These are phyloP conservation scores for Silurus asotus DNA, from an alignment of 2,113 vertebrate species.

Conservation along the genomic window DNA sequence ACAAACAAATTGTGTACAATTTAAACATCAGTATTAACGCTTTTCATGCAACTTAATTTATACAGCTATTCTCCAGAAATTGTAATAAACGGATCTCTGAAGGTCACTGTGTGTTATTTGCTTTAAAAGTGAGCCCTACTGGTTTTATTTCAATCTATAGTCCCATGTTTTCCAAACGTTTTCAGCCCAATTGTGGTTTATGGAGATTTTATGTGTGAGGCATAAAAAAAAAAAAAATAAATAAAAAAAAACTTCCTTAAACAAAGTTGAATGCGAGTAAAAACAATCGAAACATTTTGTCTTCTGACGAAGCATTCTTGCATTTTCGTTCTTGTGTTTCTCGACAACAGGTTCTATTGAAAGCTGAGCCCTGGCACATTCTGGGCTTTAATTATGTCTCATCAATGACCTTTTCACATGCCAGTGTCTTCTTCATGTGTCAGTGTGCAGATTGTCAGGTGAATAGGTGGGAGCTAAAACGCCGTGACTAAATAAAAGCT, in stretches of 20 bases:
- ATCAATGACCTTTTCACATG: neutral
- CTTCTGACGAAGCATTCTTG: neutral
- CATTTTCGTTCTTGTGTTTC: neutral
- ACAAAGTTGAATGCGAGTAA: neutral
- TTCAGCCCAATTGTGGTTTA: too few relatives aligned
- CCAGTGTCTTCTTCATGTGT: neutral
- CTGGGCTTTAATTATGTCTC: neutral
- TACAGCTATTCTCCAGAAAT: too few relatives aligned
- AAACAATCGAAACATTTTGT: neutral
- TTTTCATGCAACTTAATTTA: neutral
- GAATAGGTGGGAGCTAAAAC: slow-evolving; percentile 6
- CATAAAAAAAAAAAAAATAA: too few relatives aligned
- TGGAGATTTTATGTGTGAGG: too few relatives aligned
- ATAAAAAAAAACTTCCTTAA: too few relatives aligned
- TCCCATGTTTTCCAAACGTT: too few relatives aligned
- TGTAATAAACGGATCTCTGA: neutral
- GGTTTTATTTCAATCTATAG: too few relatives aligned
- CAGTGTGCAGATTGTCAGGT: neutral
- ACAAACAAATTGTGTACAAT: too few relatives aligned
- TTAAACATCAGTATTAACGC: neutral
- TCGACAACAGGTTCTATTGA: neutral
- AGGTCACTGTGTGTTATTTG: neutral
- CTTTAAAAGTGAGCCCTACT: too few relatives aligned
- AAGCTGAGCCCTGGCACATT: neutral
- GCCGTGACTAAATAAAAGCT: neutral